phyloP scores from a whole-genome alignment of 2,888 invertebrate species.

The Ypsolopha sequella region DNA sequence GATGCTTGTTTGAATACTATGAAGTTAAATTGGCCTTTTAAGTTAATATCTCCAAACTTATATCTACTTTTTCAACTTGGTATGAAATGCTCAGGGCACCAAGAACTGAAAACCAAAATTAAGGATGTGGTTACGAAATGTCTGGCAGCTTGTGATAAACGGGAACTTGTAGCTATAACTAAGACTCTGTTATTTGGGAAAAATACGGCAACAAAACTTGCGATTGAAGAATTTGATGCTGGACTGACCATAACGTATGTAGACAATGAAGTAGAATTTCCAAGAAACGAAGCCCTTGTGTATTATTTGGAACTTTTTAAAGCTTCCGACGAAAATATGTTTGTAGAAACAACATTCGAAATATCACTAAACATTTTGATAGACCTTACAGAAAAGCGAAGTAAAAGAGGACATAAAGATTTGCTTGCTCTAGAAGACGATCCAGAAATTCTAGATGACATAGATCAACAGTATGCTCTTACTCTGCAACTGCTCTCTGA shows the following conservation, averaged over 20 bases:
- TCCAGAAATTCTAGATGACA: constrained; percentile 27
- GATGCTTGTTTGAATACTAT: constrained; percentile 37
- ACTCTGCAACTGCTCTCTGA: constrained; percentile 64
- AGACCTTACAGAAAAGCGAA: constrained; percentile 27
- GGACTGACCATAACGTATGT: constrained; percentile 44
- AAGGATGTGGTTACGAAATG: constrained; percentile 42
- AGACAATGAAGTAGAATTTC: constrained; percentile 14
- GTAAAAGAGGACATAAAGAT: constrained; percentile 25
- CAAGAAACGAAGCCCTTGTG: constrained; percentile 27
- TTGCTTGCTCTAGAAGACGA: constrained; percentile 45
- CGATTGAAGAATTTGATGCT: constrained; percentile 43
- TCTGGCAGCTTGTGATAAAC: constrained; percentile 28
- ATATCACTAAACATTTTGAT: constrained; percentile 33
- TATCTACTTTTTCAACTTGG: constrained; percentile 52
- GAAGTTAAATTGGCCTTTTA: constrained; percentile 36
- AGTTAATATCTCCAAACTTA: constrained; percentile 43
- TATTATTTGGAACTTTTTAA: constrained; percentile 40
- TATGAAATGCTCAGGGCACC: constrained; percentile 35
- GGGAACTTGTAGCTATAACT: constrained; percentile 21
- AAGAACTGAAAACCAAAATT: constrained; percentile 34
- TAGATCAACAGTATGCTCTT: constrained; percentile 46
- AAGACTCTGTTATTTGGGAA: constrained; percentile 34
- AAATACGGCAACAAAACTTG: constrained; percentile 13
- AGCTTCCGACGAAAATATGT: constrained; percentile 19
- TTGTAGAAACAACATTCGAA: constrained; percentile 36